Percentiles rank a stretch among this genome's conserved stretches.
Conservation (phyloP, 2,888 invertebrate genomes). For the Hipparchia semele region DNA sequence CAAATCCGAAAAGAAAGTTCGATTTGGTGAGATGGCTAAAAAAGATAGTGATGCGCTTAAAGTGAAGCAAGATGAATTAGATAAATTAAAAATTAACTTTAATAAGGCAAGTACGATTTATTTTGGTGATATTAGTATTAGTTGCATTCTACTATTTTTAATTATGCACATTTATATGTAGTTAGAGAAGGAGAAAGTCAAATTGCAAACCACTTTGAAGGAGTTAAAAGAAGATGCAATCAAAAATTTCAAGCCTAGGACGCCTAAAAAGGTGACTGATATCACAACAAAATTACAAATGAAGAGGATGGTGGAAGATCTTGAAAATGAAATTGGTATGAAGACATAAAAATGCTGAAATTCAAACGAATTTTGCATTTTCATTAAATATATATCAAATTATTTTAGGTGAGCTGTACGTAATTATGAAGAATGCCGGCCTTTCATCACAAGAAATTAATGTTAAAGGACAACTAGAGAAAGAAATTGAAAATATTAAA, state of each 20-base stretch:
- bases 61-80: constrained; percentile 77
- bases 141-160: background rate
- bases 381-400: background rate
- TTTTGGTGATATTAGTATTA: background rate
- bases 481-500: constrained; percentile 80
- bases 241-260: constrained; percentile 86
- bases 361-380: background rate
- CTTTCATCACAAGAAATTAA: constrained; percentile 76
- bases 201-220: constrained; percentile 85
- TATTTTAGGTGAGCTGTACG: constrained; percentile 81
- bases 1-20: constrained; percentile 79
- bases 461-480: constrained; percentile 72
- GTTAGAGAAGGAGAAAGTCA: constrained; percentile 86
- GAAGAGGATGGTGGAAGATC: constrained; percentile 92
- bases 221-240: constrained; percentile 85
- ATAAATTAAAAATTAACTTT: constrained; percentile 80
- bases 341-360: background rate
- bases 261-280: constrained; percentile 89
- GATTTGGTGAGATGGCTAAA: constrained; percentile 69
- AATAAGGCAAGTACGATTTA: constrained; percentile 59
- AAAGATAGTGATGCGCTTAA: constrained; percentile 74
- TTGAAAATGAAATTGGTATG: constrained; percentile 92
- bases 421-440: constrained; percentile 84
- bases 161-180: constrained; percentile 41
- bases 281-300: constrained; percentile 88